These are phyloP conservation scores for Rutpela maculata DNA, from an alignment of 2,888 invertebrate genomes.

Conservation along the genomic window DNA sequence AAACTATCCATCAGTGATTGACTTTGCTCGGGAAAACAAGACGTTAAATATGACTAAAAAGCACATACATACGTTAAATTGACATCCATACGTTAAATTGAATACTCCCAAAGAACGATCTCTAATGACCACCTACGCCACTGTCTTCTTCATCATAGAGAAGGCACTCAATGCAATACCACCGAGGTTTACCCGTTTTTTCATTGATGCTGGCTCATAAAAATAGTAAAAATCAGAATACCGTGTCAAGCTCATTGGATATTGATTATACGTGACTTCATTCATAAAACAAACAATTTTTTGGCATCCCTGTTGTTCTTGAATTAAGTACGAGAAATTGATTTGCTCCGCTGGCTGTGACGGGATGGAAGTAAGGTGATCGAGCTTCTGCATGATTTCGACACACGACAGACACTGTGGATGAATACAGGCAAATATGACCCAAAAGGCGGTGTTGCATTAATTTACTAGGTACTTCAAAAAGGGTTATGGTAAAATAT, in stretches of 20 bases:
- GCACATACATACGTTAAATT: no score
- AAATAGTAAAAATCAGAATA: slow-evolving; percentile 34
- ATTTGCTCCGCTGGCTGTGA: slow-evolving; percentile 19
- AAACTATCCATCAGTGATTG: no score
- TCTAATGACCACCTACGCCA: background rate
- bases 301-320: background rate
- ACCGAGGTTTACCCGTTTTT: background rate
- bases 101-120: no score
- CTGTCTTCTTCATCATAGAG: background rate
- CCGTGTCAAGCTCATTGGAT: slow-evolving; percentile 48
- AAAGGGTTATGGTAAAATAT: no score
- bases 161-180: background rate
- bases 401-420: slow-evolving; percentile 26
- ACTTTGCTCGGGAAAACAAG: no score
- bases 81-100: no score
- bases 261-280: slow-evolving; percentile 53
- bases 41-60: no score
- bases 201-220: slow-evolving; percentile 12
- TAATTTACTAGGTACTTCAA: no score
- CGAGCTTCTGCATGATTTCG: slow-evolving; percentile 7
- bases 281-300: slow-evolving; percentile 54
- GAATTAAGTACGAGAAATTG: slow-evolving; percentile 5
- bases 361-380: slow-evolving; percentile 6
- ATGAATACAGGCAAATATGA: no score
- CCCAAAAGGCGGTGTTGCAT: no score